phyloP scores from a whole-genome alignment of 2,113 vertebrate species.

The Psophia crepitans region DNA sequence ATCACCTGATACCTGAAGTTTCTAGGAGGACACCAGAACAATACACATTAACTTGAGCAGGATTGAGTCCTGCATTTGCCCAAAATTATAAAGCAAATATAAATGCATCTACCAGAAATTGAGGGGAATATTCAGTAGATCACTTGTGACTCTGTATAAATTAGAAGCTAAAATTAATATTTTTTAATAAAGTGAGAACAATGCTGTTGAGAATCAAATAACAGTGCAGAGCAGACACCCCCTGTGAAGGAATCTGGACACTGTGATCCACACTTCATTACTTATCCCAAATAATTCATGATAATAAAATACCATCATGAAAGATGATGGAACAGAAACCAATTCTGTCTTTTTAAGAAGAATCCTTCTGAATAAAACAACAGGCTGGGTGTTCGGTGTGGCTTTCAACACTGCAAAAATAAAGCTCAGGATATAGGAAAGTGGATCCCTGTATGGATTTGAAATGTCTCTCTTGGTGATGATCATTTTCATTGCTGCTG shows the following conservation, averaged over 20 bases:
- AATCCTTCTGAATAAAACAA: background rate
- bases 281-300: background rate
- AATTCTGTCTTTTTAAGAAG: background rate
- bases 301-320: background rate
- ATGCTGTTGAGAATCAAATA: background rate
- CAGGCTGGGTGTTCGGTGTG: background rate
- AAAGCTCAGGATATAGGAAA: background rate
- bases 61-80: background rate
- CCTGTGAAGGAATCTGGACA: accelerated
- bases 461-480: background rate
- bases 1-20: background rate
- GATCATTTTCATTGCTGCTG: constrained; percentile 20
- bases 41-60: background rate
- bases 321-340: background rate
- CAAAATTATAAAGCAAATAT: background rate
- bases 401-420: background rate
- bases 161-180: background rate
- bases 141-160: background rate
- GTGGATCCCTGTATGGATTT: background rate
- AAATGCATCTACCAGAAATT: background rate
- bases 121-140: background rate
- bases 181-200: constrained; percentile 1
- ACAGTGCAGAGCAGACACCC: background rate
- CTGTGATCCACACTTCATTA: background rate
- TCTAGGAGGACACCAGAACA: background rate